These are phyloP conservation scores for Cryptomyrus ogoouensis DNA, from an alignment of 2,113 vertebrate genomes.

Conservation along the genomic window DNA sequence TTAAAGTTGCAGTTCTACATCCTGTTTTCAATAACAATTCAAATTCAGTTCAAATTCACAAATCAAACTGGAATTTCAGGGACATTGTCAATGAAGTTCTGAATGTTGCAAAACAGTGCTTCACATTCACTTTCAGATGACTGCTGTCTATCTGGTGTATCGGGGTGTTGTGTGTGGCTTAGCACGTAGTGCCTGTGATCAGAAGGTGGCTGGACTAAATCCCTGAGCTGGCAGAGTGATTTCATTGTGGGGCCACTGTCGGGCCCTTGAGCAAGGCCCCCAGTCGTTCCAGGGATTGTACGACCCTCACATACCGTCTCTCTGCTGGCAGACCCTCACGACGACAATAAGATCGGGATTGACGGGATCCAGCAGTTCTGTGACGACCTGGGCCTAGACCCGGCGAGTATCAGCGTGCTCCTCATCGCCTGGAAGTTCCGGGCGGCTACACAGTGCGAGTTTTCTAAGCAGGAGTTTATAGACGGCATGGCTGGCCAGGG, in stretches of 20 bases:
- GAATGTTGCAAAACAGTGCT: background rate
- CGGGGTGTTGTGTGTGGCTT: background rate
- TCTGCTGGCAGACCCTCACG: slow-evolving; percentile 66
- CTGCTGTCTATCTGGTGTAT: background rate
- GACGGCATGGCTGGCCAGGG: slow-evolving; percentile 76
- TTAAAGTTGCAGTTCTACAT: background rate
- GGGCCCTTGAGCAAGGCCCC: background rate
- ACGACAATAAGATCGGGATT: slow-evolving; percentile 83
- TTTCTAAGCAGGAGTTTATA: slow-evolving; percentile 76
- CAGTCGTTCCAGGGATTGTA: background rate
- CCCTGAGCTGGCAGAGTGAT: too few relatives aligned
- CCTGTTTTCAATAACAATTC: background rate
- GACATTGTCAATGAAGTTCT: background rate
- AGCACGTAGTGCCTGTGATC: background rate
- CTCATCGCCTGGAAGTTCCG: slow-evolving; percentile 79
- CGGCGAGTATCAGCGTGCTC: slow-evolving; percentile 74
- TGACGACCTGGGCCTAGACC: slow-evolving; percentile 74
- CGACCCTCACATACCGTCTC: slow-evolving; percentile 4
- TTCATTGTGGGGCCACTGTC: background rate
- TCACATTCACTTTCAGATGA: background rate
- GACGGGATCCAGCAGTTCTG: slow-evolving; percentile 81
- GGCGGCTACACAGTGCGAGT: slow-evolving; percentile 77
- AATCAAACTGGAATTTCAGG: background rate
- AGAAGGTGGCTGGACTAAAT: background rate
- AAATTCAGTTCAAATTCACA: background rate